Evolutionary conservation across 1,140 invertebrate genomes (phyloP).

Genomic region (Kradibia gibbosae): DNA sequence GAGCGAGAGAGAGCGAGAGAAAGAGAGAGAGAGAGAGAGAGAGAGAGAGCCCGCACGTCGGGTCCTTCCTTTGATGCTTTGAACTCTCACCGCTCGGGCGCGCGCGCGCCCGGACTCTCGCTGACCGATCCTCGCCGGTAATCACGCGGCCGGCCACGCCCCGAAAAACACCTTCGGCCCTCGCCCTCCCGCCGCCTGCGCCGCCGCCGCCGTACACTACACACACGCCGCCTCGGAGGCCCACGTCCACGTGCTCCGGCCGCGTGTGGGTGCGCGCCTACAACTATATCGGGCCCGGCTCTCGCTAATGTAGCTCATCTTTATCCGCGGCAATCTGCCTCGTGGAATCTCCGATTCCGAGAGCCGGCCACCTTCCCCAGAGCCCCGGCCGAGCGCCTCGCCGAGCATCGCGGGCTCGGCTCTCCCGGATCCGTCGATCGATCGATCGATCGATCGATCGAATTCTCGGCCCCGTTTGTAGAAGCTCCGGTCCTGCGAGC

Average conservation of each 20-base stretch:
- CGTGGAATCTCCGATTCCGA: constrained; percentile 33
- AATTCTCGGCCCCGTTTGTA: background rate
- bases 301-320: constrained; percentile 47
- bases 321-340: constrained; percentile 46
- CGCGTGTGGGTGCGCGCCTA: background rate
- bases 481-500: background rate
- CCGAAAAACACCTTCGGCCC: constrained; percentile 59
- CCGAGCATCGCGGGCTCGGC: background rate
- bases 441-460: constrained; percentile 38
- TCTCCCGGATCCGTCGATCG: constrained; percentile 31
- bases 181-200: background rate
- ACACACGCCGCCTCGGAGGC: no score
- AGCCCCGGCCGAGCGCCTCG: background rate
- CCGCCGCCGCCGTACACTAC: background rate
- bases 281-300: no score
- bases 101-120: constrained; percentile 47
- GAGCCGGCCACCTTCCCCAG: background rate
- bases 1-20: constrained; percentile 20
- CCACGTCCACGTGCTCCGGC: background rate
- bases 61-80: constrained; percentile 60
- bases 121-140: constrained; percentile 44
- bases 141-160: constrained; percentile 56
- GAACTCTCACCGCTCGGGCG: constrained; percentile 60
- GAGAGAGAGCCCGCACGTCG: constrained; percentile 8
- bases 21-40: background rate